A percentile compares a stretch with the other conserved stretches of the same genome.
Evolutionary conservation across 2,888 invertebrate genomes (phyloP).

Genomic region (Ametastegia equiseti): DNA sequence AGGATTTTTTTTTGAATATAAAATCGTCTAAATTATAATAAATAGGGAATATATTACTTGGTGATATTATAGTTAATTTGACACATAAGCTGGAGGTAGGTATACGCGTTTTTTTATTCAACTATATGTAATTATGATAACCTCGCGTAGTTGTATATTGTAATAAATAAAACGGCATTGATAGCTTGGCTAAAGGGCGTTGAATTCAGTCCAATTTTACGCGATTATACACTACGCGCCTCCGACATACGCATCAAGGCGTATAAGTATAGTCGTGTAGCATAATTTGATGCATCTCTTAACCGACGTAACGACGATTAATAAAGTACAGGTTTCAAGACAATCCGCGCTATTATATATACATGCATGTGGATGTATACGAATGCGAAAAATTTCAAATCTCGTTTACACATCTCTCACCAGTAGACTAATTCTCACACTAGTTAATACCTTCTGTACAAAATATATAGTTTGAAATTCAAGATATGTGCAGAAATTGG

Average conservation of each 20-base stretch:
- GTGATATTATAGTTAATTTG: background rate
- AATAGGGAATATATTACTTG: background rate
- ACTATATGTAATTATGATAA: background rate
- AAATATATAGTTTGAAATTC: no score
- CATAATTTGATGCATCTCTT: background rate
- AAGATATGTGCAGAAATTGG: no score
- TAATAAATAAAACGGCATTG: background rate
- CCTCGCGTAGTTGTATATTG: background rate
- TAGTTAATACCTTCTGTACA: no score
- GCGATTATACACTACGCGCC: background rate
- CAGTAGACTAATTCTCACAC: background rate
- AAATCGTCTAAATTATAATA: background rate
- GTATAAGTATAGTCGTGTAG: slow-evolving; percentile 1
- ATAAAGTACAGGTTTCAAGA: slow-evolving; percentile 31
- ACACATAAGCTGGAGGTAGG: background rate
- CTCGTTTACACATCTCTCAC: background rate
- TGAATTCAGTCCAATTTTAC: slow-evolving; percentile 2
- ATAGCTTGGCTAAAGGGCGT: background rate
- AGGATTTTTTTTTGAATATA: background rate
- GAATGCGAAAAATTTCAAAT: background rate
- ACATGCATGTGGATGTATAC: background rate
- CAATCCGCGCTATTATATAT: background rate
- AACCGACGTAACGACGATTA: slow-evolving; percentile 22
- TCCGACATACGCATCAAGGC: slow-evolving; percentile 15
- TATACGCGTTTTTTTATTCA: background rate